Evolutionary conservation across 53 echinoderm and acorn worm species (phyloP), one percentile per base, ranked within the genome.

Genomic region (Pentamera pediparva): DNA sequence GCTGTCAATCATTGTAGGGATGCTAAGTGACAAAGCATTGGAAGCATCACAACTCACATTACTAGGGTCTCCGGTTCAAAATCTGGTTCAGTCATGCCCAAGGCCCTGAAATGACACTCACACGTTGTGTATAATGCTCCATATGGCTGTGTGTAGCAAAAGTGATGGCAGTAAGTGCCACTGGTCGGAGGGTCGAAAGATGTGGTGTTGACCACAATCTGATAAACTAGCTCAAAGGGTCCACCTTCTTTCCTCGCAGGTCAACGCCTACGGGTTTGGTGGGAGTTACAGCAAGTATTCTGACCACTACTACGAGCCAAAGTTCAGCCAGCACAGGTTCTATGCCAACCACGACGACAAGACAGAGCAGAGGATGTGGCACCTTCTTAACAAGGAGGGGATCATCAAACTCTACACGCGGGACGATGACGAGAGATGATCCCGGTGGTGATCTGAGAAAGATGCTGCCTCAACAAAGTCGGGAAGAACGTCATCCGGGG

Each of bases 281-380:
- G 96, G 90, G 6, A 91, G 91, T 45, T 96, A 91, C 57, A 54
- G 62, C 32, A 88, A 84, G 31, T 96, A 79, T 56, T 87, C 91
- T 3, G 96, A 96, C 60, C 90, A 96, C 59, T 96, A 96, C 62
- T 96, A 96, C 59, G 91, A 96, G 34, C 82, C 79, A 56, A 83
- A 5, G 9, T 88, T 62, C 43, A 39, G 32, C 0, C 76, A 76
- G 51, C 89, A 96, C 59, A 77, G 82, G 3, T 65, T 62, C 49
- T 96, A 74, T 56, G 88, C 91, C 53, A 96, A 96, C 60, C 96
- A 96, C 69, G 96, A 96, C 75, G 82, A 91, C 78, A 79, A 69
- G 26, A 75, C 83, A 0, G 96, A 96, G 55, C 91, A 91, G 40
- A 70, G 80, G 21, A 71, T 96, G 38, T 96, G 96, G 96, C 49